Base-by-base conservation (phyloP, 2,888 invertebrate species). In the Pemphredon lugubris region DNA sequence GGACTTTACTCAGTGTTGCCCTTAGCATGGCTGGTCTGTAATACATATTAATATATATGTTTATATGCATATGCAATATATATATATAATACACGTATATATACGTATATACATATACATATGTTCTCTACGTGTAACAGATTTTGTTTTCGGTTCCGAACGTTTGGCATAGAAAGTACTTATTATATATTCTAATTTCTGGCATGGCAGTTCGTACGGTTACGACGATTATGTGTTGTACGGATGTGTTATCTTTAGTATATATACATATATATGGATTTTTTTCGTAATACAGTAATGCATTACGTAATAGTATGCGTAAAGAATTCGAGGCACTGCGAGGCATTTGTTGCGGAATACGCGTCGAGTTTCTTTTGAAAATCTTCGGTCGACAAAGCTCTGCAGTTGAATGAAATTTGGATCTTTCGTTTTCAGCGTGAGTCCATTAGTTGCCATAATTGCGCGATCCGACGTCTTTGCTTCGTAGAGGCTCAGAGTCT, bases 1-100 rank as follows among this genome's bases (percentile, higher is more conserved):
- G 71, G 69, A 79, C 77, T 80, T 85, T 87, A 85, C 77, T 88
- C 87, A 87, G 85, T 89, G 88, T 90, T 87, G 87, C 87, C 88
- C 88, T 87, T 87, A 87, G 89, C 89, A 89, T 89, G 89, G 87
- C 88, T 89, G 82, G 86, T 88, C 81, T 87, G 83, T 86, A 83
- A 84, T 70, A 60, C 59, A 69, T 74, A 63, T 73, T 57, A 58
- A 55, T 64, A 26, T 72, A 55, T 71, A 55, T 55, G 37, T 77
- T 58, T 81, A 82, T 59, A 44, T 44, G 45, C 53, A 23, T 59
- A 37, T 30, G 7, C 45, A 58, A 66, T 77, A 66, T 83, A 82
- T 57, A 30, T 59, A 70, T 66, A 47, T 59, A 57, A 48, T 61
- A 45, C 73, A 42, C 51, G 58, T 64, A 70, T 54, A 67, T 54